Evolutionary conservation across 2,113 vertebrate species (phyloP).

Genomic region (Panthera tigris): DNA sequence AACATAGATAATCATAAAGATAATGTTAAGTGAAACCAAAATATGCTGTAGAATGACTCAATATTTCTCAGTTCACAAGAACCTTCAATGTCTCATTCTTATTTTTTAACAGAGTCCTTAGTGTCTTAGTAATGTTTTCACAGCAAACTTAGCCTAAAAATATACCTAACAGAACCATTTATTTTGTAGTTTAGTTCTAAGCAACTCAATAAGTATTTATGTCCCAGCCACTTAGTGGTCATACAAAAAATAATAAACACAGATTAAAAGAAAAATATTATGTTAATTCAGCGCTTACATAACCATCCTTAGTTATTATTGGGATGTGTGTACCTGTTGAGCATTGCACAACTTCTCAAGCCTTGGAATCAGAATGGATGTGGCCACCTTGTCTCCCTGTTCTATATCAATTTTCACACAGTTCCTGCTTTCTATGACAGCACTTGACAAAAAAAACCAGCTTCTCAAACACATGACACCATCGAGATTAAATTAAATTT

Average conservation of each 20-base stretch:
- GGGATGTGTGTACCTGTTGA: not conserved
- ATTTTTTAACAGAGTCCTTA: not conserved
- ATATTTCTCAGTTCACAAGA: not conserved
- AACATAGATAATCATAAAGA: not conserved
- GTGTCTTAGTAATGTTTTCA: not conserved
- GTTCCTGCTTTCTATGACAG: not conserved
- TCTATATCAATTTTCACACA: not conserved
- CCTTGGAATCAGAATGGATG: not conserved
- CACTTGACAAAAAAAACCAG: not conserved
- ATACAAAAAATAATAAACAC: not conserved
- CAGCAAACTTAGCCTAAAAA: not conserved
- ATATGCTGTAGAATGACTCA: not conserved
- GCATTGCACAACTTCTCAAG: not conserved
- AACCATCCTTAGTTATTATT: not conserved
- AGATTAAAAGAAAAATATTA: not conserved
- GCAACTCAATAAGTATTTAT: not conserved
- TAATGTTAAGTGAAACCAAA: not conserved
- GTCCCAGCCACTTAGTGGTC: not conserved
- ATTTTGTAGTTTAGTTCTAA: not conserved
- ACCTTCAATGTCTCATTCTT: not conserved
- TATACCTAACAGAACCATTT: not conserved
- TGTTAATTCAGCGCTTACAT: not conserved
- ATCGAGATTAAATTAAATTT: not conserved
- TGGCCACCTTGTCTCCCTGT: not conserved
- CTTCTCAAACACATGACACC: not conserved